Percentiles rank a stretch among this genome's conserved stretches.
Conservation (phyloP, 2,888 invertebrate genomes). For the Acanthopleura granulata region DNA sequence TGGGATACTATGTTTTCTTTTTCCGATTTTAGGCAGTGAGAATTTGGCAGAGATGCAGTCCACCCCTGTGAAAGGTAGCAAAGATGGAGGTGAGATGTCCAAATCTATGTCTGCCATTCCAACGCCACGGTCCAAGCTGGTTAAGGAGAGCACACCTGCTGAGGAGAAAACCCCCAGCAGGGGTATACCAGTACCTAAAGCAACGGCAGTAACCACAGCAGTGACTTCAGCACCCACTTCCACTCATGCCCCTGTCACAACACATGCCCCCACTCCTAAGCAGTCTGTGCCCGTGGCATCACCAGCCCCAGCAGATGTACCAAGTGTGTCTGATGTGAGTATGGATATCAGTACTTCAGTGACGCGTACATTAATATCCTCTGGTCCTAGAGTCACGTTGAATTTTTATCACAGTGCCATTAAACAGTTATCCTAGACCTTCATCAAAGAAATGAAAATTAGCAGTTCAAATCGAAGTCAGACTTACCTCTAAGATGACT, state of each 20-base stretch:
- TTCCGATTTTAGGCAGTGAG: slow-evolving; percentile 44
- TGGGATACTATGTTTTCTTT: background rate
- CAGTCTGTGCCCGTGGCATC: no score
- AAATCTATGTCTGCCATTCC: slow-evolving; percentile 20
- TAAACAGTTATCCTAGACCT: no score
- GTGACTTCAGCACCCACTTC: slow-evolving; percentile 16
- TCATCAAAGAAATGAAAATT: no score
- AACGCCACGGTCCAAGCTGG: background rate
- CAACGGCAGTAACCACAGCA: slow-evolving; percentile 20
- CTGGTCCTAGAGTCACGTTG: no score
- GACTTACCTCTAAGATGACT: no score
- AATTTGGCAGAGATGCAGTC: slow-evolving; percentile 43
- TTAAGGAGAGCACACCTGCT: slow-evolving; percentile 39
- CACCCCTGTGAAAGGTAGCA: slow-evolving; percentile 5
- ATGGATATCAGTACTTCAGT: no score
- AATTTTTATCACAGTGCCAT: no score
- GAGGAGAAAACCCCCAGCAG: slow-evolving; percentile 31
- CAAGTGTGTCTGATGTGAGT: no score
- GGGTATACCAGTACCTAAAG: slow-evolving; percentile 18
- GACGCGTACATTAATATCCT: no score
- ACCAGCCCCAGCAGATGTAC: no score
- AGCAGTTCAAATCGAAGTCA: no score
- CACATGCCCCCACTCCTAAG: background rate
- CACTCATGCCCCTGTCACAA: background rate
- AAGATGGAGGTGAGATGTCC: slow-evolving; percentile 26